These are phyloP conservation scores for Channallabes apus DNA, from an alignment of 2,797 vertebrate species.

Conservation along the genomic window DNA sequence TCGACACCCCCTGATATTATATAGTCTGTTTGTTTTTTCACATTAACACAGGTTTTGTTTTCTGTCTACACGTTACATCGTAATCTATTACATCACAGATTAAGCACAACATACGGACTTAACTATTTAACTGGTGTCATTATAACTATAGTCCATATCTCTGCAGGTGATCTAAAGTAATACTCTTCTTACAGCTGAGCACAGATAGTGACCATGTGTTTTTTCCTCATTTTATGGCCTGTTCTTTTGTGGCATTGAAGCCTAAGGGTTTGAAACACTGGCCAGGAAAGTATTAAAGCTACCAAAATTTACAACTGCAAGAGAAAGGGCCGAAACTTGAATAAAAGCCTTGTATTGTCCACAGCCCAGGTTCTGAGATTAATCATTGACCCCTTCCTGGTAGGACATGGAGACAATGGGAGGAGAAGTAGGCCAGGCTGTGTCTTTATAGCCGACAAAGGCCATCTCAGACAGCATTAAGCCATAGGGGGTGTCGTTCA, in stretches of 20 bases:
- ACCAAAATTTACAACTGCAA: constrained; percentile 30
- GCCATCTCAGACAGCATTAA: constrained; percentile 62
- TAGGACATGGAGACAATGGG: constrained; percentile 53
- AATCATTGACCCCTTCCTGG: constrained; percentile 57
- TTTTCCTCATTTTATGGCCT: constrained; percentile 3
- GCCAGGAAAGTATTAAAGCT: constrained; percentile 2
- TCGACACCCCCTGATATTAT: not conserved
- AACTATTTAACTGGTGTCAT: not conserved
- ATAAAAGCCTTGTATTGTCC: constrained; percentile 40
- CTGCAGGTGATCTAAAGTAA: constrained; percentile 16
- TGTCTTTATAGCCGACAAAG: constrained; percentile 51
- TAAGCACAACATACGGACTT: not conserved
- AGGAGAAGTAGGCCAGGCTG: constrained; percentile 51
- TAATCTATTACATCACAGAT: not conserved
- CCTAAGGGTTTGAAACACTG: constrained; percentile 20
- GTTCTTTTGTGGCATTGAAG: not conserved
- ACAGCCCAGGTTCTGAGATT: constrained; percentile 49
- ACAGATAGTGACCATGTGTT: constrained; percentile 22
- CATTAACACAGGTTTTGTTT: not conserved
- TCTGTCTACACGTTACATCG: not conserved
- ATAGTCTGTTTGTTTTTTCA: not conserved
- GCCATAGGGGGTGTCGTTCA: constrained; percentile 57
- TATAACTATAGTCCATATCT: not conserved
- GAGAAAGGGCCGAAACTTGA: constrained; percentile 31
- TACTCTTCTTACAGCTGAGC: not conserved